phyloP scores from a whole-genome alignment of 2,797 vertebrate species.

The Rhabdophis nuchalis region DNA sequence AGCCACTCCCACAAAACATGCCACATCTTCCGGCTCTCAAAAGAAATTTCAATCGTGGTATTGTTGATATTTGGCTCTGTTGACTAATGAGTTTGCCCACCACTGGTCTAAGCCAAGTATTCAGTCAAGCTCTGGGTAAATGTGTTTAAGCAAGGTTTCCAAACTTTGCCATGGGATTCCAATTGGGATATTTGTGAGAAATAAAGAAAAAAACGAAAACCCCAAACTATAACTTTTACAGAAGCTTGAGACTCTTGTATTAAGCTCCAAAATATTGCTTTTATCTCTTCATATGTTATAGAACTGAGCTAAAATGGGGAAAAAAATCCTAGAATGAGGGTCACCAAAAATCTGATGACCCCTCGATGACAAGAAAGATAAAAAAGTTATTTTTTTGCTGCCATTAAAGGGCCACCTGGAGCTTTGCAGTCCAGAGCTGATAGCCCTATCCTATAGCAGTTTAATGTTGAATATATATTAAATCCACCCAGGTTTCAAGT shows the following conservation, averaged over 20 bases:
- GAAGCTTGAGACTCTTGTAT: background rate
- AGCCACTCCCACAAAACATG: no score
- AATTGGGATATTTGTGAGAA: background rate
- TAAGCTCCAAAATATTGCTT: background rate
- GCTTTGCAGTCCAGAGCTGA: background rate
- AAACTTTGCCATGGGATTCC: background rate
- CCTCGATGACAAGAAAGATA: background rate
- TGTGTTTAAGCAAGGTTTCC: background rate
- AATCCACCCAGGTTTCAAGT: background rate
- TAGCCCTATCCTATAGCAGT: background rate
- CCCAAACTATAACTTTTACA: background rate
- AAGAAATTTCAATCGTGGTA: no score
- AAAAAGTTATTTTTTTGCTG: background rate
- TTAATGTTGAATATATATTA: background rate
- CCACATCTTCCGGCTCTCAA: no score
- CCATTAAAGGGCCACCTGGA: background rate
- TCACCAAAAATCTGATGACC: background rate
- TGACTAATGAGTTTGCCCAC: no score
- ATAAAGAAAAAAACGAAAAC: background rate
- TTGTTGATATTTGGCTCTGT: no score
- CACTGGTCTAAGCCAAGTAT: background rate
- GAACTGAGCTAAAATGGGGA: background rate
- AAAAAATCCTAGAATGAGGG: background rate
- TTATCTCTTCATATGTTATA: background rate
- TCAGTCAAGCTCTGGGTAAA: background rate